These are phyloP conservation scores for Huso huso DNA, from an alignment of 2,797 vertebrate genomes.

Conservation along the genomic window DNA sequence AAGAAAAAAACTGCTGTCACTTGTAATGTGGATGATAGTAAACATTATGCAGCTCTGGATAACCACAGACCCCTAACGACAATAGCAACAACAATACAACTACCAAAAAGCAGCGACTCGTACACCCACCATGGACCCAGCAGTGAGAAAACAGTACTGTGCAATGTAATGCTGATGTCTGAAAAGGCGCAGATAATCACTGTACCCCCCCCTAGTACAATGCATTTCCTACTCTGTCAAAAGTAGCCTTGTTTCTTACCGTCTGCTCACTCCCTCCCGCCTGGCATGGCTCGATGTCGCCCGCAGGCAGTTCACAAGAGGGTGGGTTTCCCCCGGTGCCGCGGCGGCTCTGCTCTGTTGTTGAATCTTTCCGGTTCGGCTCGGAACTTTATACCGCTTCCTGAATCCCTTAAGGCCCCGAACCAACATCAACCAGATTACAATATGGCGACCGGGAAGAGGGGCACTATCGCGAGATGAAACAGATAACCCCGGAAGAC, in stretches of 20 bases:
- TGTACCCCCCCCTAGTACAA: not conserved
- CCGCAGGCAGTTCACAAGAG: not conserved
- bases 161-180: not conserved
- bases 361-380: not conserved
- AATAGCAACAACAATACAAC: not conserved
- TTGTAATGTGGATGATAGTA: too few species aligned
- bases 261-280: not conserved
- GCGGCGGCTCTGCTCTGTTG: not conserved
- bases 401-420: not conserved
- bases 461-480: not conserved
- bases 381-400: not conserved
- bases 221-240: not conserved
- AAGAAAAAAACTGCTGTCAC: too few species aligned
- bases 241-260: not conserved
- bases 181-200: not conserved
- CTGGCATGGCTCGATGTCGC: not conserved
- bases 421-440: slow-evolving; percentile 3
- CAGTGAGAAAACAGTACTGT: not conserved
- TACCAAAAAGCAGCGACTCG: not conserved
- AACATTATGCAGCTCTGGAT: too few species aligned
- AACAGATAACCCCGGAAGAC: not conserved
- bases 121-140: not conserved
- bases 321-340: not conserved
- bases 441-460: not conserved
- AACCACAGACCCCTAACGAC: too few species aligned